Base-by-base conservation (phyloP, 92 coral and sea anemone species). In the Siderastrea radians region DNA sequence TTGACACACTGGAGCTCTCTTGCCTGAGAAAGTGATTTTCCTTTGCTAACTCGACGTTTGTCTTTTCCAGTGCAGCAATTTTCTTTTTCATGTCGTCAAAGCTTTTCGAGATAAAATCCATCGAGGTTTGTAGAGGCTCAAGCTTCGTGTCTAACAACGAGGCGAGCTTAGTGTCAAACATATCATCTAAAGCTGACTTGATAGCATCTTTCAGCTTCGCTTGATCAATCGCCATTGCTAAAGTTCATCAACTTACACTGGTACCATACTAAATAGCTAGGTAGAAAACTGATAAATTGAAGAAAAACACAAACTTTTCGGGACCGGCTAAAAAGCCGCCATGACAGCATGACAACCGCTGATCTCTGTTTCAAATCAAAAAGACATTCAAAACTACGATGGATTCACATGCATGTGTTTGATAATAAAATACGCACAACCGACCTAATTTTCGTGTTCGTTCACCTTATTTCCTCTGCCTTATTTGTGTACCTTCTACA, bases 191-290 rank as follows among this genome's bases (percentile, higher is more conserved):
- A 15, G 65, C 65, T 44, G 63, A 52, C 48, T 78, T 78, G 66
- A 78, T 58, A 60, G 69, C 54, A 60, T 14, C 69, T 78, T 78
- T 67, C 69, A 78, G 60, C 83, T 60, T 60, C 66, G 53, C n/a
- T 60, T 78, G 83, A 60, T 78, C 68, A 78, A 78, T 78, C 83
- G 17, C 83, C 83, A 78, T 60, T 38, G 50, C 5, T 51, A 78
- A 60, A 17, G 69, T 43, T 78, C 54, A 52, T 78, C 69, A 78
- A 78, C 49, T 68, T 68, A 38, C 49, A 68, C 73, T 68, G 73
- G 73, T 68, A 68, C 73, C 73, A 68, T 68, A 26, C 73, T 68
- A 68, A 68, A 68, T 46, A 68, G 49, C 49, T 43, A 38, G 19
- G 49, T 68, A 38, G 49, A 68, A 43, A 68, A 68, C 73, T 68